Evolutionary conservation across 2,888 invertebrate genomes (phyloP), one percentile per base, ranked within the genome.

Genomic region (Hirtodrosophila trivittata): DNA sequence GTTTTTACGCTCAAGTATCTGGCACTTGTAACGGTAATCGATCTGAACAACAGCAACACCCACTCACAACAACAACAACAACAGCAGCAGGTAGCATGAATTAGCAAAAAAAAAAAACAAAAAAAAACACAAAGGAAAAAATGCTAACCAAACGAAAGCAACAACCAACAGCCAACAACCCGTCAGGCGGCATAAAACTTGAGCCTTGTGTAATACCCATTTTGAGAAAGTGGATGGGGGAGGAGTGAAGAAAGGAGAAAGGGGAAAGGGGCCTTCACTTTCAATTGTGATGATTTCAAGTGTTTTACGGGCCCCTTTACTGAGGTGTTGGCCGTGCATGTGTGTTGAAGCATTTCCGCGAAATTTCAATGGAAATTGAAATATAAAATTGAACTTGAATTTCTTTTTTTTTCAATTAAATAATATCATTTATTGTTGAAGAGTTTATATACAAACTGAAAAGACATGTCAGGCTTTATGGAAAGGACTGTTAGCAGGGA

Each of bases 1-100:
- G 64, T 75, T 83, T 80, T 83, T 77, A 75, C 59, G 80, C 78
- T 80, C 77, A 77, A 80, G 84, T 80, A 77, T 80, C 84, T 80
- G 81, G 81, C 81, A 84, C 81, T 80, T 67, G 81, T 67, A 77
- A 64, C 69, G 55, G 84, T 80, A 80, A 80, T 80, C 84, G 84
- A 80, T 80, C 81, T 80, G 75, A 84, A 64, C 84, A 80, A 59
- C 64, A 73, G 55, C 56, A 72, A 56, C 71, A 59, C 55, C 64
- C 58, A 59, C 55, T 58, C 58, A 65, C 55, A 68, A 56, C 62
- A 59, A 47, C 58, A 71, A 57, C 56, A 64, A 54, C 64, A 67
- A 46, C 63, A 65, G 43, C 32, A 52, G 55, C 67, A 57, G 70
- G 55, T 50, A 55, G 60, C 65, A 74, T 62, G 74, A 73, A 35